A percentile compares a stretch with the other conserved stretches of the same genome.
phyloP scores from a whole-genome alignment of 2,888 invertebrate genomes.

The Archips crataeganus region DNA sequence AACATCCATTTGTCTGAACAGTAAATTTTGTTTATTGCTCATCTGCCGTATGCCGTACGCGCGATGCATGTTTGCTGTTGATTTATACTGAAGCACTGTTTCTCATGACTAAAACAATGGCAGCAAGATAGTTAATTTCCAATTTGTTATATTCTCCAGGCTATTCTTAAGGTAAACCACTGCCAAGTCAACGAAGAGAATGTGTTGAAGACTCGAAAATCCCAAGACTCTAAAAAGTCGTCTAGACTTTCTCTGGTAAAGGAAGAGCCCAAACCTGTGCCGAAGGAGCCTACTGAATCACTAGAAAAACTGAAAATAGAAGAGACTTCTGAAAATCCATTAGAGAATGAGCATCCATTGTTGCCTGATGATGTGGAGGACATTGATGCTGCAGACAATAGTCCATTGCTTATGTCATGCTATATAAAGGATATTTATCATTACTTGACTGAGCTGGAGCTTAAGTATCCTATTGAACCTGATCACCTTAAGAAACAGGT shows the following conservation, averaged over 20 bases:
- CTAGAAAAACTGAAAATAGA: constrained; percentile 68
- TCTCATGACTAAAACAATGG: background rate
- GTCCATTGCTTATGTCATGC: constrained; percentile 92
- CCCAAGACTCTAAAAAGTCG: constrained; percentile 59
- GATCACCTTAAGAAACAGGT: constrained; percentile 89
- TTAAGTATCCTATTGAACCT: constrained; percentile 86
- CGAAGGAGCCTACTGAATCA: constrained; percentile 71
- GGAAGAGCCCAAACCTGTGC: constrained; percentile 62
- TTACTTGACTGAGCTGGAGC: constrained; percentile 92
- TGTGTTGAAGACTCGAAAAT: constrained; percentile 61
- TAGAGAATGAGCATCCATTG: constrained; percentile 46
- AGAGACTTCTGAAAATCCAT: constrained; percentile 47
- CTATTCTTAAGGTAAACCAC: constrained; percentile 63
- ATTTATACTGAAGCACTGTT: background rate
- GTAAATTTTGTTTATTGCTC: no score
- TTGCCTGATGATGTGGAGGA: constrained; percentile 86
- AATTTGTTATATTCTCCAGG: constrained; percentile 55
- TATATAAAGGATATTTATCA: constrained; percentile 96
- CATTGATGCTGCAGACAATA: constrained; percentile 91
- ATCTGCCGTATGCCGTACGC: no score
- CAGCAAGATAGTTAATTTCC: background rate
- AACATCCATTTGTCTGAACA: no score
- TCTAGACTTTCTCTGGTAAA: constrained; percentile 61
- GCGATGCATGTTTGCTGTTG: no score
- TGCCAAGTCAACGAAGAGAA: constrained; percentile 64